Conservation (phyloP, 1,140 invertebrate genomes). For the Nylanderia fulva region DNA sequence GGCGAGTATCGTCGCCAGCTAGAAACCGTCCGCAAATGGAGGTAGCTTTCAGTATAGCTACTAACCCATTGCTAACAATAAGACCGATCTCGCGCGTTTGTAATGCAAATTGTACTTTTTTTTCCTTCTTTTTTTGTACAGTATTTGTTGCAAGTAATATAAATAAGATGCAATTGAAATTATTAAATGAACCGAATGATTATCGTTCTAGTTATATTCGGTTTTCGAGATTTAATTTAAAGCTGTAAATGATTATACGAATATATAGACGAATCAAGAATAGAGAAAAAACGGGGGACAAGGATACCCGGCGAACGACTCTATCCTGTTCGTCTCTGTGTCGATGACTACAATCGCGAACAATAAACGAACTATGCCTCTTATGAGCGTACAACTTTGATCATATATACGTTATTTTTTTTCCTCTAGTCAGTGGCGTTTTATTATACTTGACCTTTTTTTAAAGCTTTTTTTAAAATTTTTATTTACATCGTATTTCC, state of each 20-base stretch:
- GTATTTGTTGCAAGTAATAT: slow-evolving; percentile 82
- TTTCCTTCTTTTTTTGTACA: slow-evolving; percentile 78
- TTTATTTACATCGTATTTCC: slow-evolving; percentile 20
- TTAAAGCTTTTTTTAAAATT: slow-evolving; percentile 16
- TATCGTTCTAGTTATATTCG: slow-evolving; percentile 67
- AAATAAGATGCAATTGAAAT: slow-evolving; percentile 70
- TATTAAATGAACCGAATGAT: slow-evolving; percentile 67
- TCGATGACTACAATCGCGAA: slow-evolving; percentile 22
- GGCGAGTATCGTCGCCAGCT: slow-evolving; percentile 44
- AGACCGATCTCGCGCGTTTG: slow-evolving; percentile 58
- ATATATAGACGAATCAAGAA: background rate
- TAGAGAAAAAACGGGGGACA: background rate
- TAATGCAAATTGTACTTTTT: slow-evolving; percentile 67
- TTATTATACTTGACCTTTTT: slow-evolving; percentile 49
- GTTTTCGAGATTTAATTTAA: slow-evolving; percentile 64
- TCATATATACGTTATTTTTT: slow-evolving; percentile 54
- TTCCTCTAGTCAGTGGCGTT: slow-evolving; percentile 77
- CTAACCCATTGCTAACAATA: slow-evolving; percentile 21
- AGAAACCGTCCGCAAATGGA: slow-evolving; percentile 60
- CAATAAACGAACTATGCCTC: slow-evolving; percentile 8
- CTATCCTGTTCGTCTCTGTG: slow-evolving; percentile 28
- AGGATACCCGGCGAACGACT: slow-evolving; percentile 6
- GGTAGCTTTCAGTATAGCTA: slow-evolving; percentile 62
- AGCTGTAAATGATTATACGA: slow-evolving; percentile 22
- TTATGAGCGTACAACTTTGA: slow-evolving; percentile 27